Conservation (phyloP, 2,888 invertebrate genomes). For the Conchocele bisecta region DNA sequence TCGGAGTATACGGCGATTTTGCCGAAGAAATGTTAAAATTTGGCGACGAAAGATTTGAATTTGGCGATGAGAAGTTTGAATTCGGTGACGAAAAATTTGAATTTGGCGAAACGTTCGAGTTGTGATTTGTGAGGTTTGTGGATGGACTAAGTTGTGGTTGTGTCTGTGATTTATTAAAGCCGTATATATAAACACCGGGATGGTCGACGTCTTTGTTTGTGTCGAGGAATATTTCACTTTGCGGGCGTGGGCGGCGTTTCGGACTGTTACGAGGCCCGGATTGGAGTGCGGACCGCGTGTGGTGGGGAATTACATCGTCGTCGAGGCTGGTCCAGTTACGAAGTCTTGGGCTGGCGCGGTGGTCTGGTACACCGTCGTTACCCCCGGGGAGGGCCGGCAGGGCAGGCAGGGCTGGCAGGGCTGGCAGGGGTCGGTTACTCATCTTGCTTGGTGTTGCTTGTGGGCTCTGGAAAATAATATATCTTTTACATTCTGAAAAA, state of each 20-base stretch:
- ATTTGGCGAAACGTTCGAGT: constrained; percentile 9
- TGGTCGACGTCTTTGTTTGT: constrained; percentile 49
- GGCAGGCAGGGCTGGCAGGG: constrained; percentile 71
- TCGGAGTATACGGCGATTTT: no score
- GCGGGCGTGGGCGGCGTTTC: constrained; percentile 59
- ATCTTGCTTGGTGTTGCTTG: constrained; percentile 61
- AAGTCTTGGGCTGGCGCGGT: constrained; percentile 54
- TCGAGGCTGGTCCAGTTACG: constrained; percentile 67
- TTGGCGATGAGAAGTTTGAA: constrained; percentile 2
- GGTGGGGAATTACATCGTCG: constrained; percentile 62
- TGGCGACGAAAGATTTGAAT: no score
- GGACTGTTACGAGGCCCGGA: constrained; percentile 59
- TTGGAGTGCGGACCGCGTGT: constrained; percentile 45
- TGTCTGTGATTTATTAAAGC: constrained; percentile 60
- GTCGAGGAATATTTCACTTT: constrained; percentile 66
- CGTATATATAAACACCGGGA: constrained; percentile 65
- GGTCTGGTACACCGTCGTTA: constrained; percentile 26
- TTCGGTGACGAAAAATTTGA: constrained; percentile 1
- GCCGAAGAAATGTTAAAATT: no score
- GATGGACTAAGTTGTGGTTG: constrained; percentile 23
- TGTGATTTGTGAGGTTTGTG: background rate
- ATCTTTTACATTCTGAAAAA: background rate
- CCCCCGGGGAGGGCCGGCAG: constrained; percentile 60
- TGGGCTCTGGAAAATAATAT: constrained; percentile 21
- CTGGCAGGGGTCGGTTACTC: constrained; percentile 76